phyloP scores from a whole-genome alignment of 2,113 vertebrate species.

The Pluvianellus socialis region DNA sequence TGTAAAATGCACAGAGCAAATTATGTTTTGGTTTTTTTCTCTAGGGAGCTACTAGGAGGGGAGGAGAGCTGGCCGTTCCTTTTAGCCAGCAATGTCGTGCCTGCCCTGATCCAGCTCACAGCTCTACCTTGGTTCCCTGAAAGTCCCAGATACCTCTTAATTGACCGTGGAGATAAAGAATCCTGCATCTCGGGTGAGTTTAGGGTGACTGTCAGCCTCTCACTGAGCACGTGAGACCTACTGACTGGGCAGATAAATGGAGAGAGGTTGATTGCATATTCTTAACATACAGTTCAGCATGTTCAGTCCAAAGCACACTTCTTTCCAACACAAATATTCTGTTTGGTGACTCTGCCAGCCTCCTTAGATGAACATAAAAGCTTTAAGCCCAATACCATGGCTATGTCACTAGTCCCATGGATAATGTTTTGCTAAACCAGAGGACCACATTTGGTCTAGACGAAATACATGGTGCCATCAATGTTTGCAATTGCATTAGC shows the following conservation, averaged over 20 bases:
- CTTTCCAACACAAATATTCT: background rate
- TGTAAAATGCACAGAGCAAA: background rate
- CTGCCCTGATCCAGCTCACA: slow-evolving; percentile 84
- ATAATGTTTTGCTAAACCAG: background rate
- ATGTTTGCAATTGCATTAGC: background rate
- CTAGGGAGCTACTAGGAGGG: slow-evolving; percentile 86
- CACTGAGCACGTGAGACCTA: background rate
- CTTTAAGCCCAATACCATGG: background rate
- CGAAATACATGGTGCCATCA: background rate
- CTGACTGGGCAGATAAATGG: background rate
- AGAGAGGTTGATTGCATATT: background rate
- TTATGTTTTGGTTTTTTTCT: background rate
- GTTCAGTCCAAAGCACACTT: background rate
- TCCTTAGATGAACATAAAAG: background rate
- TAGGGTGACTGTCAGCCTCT: background rate
- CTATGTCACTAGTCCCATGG: background rate
- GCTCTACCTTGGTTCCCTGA: slow-evolving; percentile 89
- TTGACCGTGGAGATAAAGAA: slow-evolving; percentile 83
- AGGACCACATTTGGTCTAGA: background rate
- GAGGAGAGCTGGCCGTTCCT: slow-evolving; percentile 86
- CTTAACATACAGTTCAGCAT: background rate
- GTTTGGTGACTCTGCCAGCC: background rate
- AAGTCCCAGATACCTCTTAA: slow-evolving; percentile 89
- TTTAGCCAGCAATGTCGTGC: slow-evolving; percentile 85
- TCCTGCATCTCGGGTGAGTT: slow-evolving; percentile 83